These are phyloP conservation scores for Crepidodera aurea DNA, from an alignment of 2,888 invertebrate species.

Conservation along the genomic window DNA sequence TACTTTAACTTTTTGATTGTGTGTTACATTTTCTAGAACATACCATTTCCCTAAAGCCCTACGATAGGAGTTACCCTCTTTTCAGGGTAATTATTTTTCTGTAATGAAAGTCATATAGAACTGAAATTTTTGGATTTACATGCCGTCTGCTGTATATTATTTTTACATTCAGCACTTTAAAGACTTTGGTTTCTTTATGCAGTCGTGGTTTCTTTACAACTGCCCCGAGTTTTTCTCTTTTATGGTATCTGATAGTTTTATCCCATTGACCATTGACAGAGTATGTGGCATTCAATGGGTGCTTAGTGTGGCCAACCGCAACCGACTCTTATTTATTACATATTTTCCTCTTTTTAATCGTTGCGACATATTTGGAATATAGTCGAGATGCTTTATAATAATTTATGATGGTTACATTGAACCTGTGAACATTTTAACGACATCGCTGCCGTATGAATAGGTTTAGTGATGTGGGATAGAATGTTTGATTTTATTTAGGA, in stretches of 20 bases:
- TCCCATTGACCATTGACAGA: conserved; percentile 46
- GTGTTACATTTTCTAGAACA: too few relatives aligned
- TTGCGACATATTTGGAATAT: conserved; percentile 47
- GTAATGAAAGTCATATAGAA: too few relatives aligned
- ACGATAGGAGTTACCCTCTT: too few relatives aligned
- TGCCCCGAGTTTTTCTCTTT: conserved; percentile 33
- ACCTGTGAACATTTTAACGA: conserved; percentile 35
- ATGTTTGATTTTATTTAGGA: not conserved
- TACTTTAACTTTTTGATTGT: too few relatives aligned
- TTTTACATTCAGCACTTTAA: conserved; percentile 21
- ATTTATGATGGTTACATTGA: conserved; percentile 36
- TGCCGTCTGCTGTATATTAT: too few relatives aligned
- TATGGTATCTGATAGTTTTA: conserved; percentile 42
- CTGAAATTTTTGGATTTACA: too few relatives aligned
- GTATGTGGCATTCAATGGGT: conserved; percentile 45
- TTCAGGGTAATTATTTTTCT: too few relatives aligned
- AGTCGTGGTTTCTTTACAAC: conserved; percentile 40
- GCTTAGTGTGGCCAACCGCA: conserved; percentile 47
- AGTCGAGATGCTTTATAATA: conserved; percentile 35
- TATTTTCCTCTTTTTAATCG: conserved; percentile 46
- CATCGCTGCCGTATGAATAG: conserved; percentile 2
- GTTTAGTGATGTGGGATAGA: conserved; percentile 1
- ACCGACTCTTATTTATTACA: conserved; percentile 45
- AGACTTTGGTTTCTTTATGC: conserved; percentile 30
- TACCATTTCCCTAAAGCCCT: too few relatives aligned